Conservation (phyloP, 2,888 invertebrate genomes). For the Agapostemon virescens region DNA sequence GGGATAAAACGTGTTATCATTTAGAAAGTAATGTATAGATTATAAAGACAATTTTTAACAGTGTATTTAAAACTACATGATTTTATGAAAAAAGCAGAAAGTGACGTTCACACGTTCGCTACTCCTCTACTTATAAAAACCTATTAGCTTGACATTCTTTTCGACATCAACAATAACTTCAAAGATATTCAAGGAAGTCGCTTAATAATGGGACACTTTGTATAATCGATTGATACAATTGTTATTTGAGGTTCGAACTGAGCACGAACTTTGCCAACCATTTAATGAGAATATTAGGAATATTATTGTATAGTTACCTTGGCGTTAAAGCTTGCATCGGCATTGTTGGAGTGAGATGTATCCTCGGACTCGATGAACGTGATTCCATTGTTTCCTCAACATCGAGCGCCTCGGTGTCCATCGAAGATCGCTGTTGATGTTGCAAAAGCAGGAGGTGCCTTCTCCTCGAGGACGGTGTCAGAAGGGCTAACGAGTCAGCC, state of each 20-base stretch:
- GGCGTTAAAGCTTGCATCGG: constrained; percentile 70
- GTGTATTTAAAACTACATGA: too few relatives aligned
- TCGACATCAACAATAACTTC: too few relatives aligned
- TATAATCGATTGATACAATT: too few relatives aligned
- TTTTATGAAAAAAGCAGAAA: too few relatives aligned
- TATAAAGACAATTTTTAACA: too few relatives aligned
- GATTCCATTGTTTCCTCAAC: constrained; percentile 80
- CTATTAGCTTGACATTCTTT: too few relatives aligned
- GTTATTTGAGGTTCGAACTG: neutral
- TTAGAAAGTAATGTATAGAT: too few relatives aligned
- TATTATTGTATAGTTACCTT: constrained; percentile 62
- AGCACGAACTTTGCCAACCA: neutral
- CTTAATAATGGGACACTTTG: too few relatives aligned
- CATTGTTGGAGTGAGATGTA: constrained; percentile 75
- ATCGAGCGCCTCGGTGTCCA: constrained; percentile 91
- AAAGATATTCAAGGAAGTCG: too few relatives aligned
- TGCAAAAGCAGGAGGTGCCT: constrained; percentile 89
- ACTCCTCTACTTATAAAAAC: too few relatives aligned
- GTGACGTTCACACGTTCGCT: too few relatives aligned
- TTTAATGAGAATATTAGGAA: neutral
- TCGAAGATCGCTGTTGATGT: constrained; percentile 92
- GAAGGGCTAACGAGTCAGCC: constrained; percentile 85
- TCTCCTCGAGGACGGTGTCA: constrained; percentile 90
- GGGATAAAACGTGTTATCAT: too few relatives aligned
- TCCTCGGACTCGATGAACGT: constrained; percentile 74